These are phyloP conservation scores for Psilanteris sp. DNA, from an alignment of 1,140 invertebrate species.

Conservation along the genomic window DNA sequence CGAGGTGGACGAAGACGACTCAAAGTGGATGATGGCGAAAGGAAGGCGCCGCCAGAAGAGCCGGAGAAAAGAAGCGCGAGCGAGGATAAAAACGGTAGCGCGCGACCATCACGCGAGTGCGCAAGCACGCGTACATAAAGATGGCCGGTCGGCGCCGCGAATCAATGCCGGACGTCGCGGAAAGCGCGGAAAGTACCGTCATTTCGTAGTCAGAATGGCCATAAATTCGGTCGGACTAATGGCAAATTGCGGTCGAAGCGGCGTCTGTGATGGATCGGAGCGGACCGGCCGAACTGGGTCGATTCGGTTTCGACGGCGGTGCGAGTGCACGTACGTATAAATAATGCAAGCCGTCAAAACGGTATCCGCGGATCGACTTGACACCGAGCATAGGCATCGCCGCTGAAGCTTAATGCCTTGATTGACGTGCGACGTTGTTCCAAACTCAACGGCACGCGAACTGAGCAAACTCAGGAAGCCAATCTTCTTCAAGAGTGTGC, in stretches of 20 bases:
- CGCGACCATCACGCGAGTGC: conserved; percentile 75
- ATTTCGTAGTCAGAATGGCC: conserved; percentile 31
- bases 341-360: conserved; percentile 66
- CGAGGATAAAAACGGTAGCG: conserved; percentile 49
- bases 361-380: conserved; percentile 64
- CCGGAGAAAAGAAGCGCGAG: conserved; percentile 21
- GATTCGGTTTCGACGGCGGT: conserved; percentile 48
- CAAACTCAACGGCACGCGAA: conserved; percentile 75
- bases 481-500: conserved; percentile 49
- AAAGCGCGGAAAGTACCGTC: conserved; percentile 11
- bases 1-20: neutral
- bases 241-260: conserved; percentile 25
- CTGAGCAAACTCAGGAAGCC: conserved; percentile 68
- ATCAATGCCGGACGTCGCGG: conserved; percentile 6
- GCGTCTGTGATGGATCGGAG: conserved; percentile 25
- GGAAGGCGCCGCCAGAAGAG: neutral
- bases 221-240: conserved; percentile 35
- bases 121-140: conserved; percentile 75
- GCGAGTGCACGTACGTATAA: conserved; percentile 34
- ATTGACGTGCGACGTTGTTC: conserved; percentile 76
- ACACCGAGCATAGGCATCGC: conserved; percentile 70
- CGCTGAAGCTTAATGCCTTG: conserved; percentile 66
- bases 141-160: conserved; percentile 57
- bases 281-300: conserved; percentile 28
- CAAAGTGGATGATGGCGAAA: conserved; percentile 22